These are phyloP conservation scores for Listronotus oregonensis DNA, from an alignment of 1,140 invertebrate species.

Conservation along the genomic window DNA sequence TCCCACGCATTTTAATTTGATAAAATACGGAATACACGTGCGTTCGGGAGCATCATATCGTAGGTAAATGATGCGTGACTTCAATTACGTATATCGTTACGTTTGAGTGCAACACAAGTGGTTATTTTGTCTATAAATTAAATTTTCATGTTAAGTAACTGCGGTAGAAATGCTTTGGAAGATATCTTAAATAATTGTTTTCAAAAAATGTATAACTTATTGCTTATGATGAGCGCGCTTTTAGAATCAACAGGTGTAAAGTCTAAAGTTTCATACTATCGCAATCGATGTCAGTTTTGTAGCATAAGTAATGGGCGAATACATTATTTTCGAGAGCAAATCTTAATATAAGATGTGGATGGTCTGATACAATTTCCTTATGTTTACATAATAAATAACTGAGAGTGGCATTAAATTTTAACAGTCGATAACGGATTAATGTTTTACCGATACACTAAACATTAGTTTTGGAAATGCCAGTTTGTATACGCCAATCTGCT, in stretches of 20 bases:
- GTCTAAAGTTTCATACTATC: not conserved
- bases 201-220: conserved; percentile 2
- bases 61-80: conserved; percentile 16
- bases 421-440: too few species aligned
- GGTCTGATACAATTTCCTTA: too few species aligned
- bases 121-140: conserved; percentile 6
- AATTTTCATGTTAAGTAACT: conserved; percentile 2
- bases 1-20: conserved; percentile 16
- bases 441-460: too few species aligned
- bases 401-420: too few species aligned
- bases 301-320: too few species aligned
- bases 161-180: not conserved
- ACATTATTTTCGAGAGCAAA: too few species aligned
- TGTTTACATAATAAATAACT: too few species aligned
- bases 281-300: too few species aligned
- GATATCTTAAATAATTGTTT: not conserved
- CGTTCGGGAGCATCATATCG: conserved; percentile 15
- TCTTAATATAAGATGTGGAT: too few species aligned
- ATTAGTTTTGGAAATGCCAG: too few species aligned
- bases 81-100: conserved; percentile 8
- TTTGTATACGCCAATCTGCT: too few species aligned
- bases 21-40: conserved; percentile 17
- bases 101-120: not conserved
- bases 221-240: not conserved
- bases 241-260: conserved; percentile 5